Percentiles rank a stretch among this genome's conserved stretches.
Evolutionary conservation across 2,113 vertebrate species (phyloP).

Genomic region (Oceanites oceanicus): DNA sequence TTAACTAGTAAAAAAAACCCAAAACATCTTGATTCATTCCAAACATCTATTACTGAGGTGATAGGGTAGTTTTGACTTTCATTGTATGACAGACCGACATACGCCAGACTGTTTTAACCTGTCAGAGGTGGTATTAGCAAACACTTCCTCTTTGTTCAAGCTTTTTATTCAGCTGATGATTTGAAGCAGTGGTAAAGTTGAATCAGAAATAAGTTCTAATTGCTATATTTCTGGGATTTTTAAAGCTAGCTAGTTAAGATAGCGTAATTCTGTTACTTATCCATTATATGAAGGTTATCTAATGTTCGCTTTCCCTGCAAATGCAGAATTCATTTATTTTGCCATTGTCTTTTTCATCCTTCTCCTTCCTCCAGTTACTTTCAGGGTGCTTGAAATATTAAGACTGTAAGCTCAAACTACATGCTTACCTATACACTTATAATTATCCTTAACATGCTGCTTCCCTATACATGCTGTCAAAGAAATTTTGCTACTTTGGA

Average conservation of each 20-base stretch:
- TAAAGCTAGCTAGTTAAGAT: neutral
- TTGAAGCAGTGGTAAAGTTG: neutral
- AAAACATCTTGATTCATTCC: neutral
- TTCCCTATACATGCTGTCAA: neutral
- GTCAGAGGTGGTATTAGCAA: neutral
- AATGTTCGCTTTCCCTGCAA: neutral
- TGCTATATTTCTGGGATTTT: neutral
- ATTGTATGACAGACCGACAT: neutral
- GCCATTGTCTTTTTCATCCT: neutral
- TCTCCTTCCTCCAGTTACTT: neutral
- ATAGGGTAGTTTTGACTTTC: neutral
- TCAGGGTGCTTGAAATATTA: neutral
- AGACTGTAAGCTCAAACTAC: neutral
- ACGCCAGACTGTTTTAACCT: neutral
- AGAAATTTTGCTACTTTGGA: neutral
- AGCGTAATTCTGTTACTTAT: neutral
- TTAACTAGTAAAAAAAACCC: neutral
- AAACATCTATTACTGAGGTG: neutral
- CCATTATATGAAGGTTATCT: neutral
- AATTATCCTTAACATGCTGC: neutral
- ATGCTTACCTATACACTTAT: accelerated
- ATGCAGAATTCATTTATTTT: neutral
- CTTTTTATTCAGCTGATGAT: neutral
- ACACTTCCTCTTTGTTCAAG: neutral
- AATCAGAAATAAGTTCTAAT: neutral